Evolutionary conservation across 92 coral and sea anemone genomes (phyloP).

Genomic region (Scolanthus callimorphus): DNA sequence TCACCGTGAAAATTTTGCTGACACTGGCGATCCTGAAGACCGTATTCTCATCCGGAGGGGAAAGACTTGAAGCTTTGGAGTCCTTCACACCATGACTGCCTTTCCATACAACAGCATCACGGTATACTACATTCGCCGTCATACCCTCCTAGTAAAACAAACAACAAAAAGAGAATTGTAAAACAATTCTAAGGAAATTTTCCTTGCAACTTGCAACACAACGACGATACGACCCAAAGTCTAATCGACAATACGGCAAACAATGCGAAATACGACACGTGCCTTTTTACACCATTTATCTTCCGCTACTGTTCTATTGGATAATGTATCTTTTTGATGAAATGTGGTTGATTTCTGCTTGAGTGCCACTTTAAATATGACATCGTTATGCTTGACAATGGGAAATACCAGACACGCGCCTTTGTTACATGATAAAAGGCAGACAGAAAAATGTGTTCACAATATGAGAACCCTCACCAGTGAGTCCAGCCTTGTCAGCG

Average conservation of each 20-base stretch:
- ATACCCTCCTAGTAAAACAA: constrained; percentile 56
- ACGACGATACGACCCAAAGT: background rate
- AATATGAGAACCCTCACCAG: no score
- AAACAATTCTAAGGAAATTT: no score
- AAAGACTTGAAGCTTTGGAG: constrained; percentile 31
- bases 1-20: constrained; percentile 86
- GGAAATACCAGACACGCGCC: no score
- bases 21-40: constrained; percentile 92
- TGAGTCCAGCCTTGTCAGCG: constrained; percentile 8
- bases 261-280: background rate
- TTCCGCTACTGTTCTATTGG: no score
- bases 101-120: constrained; percentile 64
- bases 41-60: constrained; percentile 70
- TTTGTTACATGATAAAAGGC: no score
- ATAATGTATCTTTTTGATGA: no score
- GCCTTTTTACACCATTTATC: no score
- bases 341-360: no score
- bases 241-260: background rate
- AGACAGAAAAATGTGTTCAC: no score
- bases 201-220: no score
- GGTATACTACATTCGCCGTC: constrained; percentile 70
- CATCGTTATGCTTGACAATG: no score
- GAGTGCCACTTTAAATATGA: no score
- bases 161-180: background rate
- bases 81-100: constrained; percentile 62